Conservation (phyloP, 2,113 vertebrate genomes). For the Galeopterus variegatus region DNA sequence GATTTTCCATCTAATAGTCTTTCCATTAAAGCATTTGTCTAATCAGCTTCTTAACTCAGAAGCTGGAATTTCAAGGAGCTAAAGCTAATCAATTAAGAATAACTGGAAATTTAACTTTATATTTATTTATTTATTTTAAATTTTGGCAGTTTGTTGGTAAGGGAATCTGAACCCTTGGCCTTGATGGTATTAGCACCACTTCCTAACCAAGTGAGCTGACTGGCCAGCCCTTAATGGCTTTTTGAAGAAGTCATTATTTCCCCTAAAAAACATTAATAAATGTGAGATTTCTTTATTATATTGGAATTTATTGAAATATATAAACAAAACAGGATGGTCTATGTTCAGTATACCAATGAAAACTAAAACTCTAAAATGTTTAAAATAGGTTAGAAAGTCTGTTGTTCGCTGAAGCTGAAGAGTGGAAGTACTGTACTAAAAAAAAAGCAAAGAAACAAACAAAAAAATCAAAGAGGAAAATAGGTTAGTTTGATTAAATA, state of each 20-base stretch:
- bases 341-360: background rate
- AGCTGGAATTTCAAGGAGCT: background rate
- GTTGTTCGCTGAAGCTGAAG: background rate
- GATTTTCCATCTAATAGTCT: background rate
- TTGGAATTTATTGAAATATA: background rate
- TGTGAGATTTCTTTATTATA: background rate
- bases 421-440: background rate
- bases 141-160: no score
- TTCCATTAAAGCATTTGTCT: background rate
- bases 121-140: no score
- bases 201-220: no score
- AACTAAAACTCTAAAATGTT: background rate
- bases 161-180: no score
- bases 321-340: background rate
- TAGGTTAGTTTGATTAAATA: background rate
- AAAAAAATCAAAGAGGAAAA: background rate
- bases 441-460: background rate
- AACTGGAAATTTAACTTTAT: background rate
- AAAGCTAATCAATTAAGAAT: background rate
- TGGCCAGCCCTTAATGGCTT: background rate
- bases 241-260: background rate
- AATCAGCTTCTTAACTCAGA: background rate
- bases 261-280: background rate
- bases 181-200: no score
- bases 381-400: background rate